Evolutionary conservation across 2,888 invertebrate species (phyloP), one percentile per base, ranked within the genome.

Genomic region (Spicauda simplicius): DNA sequence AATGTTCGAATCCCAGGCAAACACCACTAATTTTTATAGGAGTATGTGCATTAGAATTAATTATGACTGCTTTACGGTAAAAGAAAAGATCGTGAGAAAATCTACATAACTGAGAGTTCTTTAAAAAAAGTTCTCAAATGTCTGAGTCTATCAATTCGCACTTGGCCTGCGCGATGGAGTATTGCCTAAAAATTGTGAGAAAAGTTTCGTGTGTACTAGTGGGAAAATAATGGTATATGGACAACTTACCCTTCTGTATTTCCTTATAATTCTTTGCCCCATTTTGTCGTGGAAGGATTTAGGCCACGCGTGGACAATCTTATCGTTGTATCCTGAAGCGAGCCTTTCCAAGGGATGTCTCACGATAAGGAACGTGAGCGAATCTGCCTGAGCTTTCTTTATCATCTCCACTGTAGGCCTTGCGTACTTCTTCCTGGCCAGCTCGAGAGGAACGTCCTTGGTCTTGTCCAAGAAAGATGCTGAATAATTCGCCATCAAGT

Each of bases 311-410:
- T 96, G 96, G 69, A 97, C 96, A 75, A 98, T 95, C 91, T 97
- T 97, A 84, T 97, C 97, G 76, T 97, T 95, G 84, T 97, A 97
- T 64, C 97, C 97, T 62, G 97, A 97, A 67, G 97, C 94, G 71
- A 97, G 91, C 72, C 92, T 93, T 84, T 97, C 97, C 74, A 97
- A 94, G 0, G 97, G 97, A 90, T 97, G 97, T 73, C 97, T 93
- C 8, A 96, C 97, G 72, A 97, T 97, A 71, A 97, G 93, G 86
- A 97, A 97, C 69, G 97, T 96, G 74, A 96, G 94, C 64, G 97
- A 97, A 82, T 96, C 95, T 75, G 95, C 95, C 84, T 97, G 95
- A 61, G 96, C 97, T 76, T 95, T 95, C 78, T 93, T 94, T 67
- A 97, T 94, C 94, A 96, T 95, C 71, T 95, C 94, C 19, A 96